Conservation (phyloP, 2,113 vertebrate genomes). For the Corydoras maculifer region DNA sequence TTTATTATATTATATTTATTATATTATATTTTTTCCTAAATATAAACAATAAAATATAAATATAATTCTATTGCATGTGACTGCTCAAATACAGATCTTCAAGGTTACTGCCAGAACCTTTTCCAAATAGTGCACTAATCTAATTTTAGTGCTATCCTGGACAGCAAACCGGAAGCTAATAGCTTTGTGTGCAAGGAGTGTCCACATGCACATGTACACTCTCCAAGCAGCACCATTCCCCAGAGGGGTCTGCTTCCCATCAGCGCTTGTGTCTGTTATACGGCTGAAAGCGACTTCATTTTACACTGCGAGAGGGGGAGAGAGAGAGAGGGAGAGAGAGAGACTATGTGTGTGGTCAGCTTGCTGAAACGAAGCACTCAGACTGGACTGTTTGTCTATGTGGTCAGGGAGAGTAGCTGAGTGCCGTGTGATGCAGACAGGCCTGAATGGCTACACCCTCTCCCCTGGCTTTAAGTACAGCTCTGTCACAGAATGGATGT, state of each 20-base stretch:
- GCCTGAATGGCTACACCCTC: no score
- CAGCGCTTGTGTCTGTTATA: constrained; percentile 57
- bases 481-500: no score
- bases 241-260: constrained; percentile 47
- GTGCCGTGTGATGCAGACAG: no score
- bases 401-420: not conserved
- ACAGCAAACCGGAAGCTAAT: constrained; percentile 35
- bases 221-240: constrained; percentile 49
- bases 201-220: constrained; percentile 45
- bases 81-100: not conserved
- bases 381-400: constrained; percentile 19
- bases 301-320: constrained; percentile 41
- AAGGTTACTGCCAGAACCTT: not conserved
- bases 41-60: no score
- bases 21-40: no score
- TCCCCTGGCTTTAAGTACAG: no score
- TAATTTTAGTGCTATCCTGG: constrained; percentile 10
- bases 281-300: constrained; percentile 52
- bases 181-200: constrained; percentile 14
- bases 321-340: not conserved
- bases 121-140: not conserved
- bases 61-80: no score
- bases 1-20: no score
- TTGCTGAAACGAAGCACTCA: constrained; percentile 30
- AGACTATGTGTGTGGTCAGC: constrained; percentile 27